Base-by-base conservation (phyloP, 1,140 invertebrate species). In the Drosophila virilis region DNA sequence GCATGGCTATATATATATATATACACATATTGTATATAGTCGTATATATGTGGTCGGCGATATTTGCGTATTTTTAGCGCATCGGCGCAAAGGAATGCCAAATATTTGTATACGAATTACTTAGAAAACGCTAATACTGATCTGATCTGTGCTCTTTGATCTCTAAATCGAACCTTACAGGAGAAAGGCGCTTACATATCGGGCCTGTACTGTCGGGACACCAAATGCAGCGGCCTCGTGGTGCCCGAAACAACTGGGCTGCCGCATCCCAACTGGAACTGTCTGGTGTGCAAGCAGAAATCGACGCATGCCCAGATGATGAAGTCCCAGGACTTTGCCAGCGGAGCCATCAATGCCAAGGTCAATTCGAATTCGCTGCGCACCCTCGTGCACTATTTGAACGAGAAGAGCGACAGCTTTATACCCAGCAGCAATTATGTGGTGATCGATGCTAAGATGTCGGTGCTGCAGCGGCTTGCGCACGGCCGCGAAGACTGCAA, bases 221-320 rank as follows among this genome's bases (percentile, higher is more conserved):
- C 79, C 13, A 90, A 91, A 35, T 92, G 91, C 72, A 58, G 50
- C n/a, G 91, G 91, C 0, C 55, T 92, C 59, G 91, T 90, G 10
- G 90, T 92, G 55, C 91, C 91, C 10, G 91, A 92, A 45, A 76
- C 75, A 6, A 80, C 89, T 12, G 91, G 88, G 0, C n/a, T 92
- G 43, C 91, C 90, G 9, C 90, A 91, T 65, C 91, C 91, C 8
- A 91, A 90, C 58, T 92, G 90, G 88, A 91, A 92, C 50, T 92
- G 91, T 37, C 37, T 91, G 66, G 83, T 57, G 38, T 92, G 91
- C 73, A 91, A 92, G 77, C 86, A 92, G 15, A 91, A 91, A 42
- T 92, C 90, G 0, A 88, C 82, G 37, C 88, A 91, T 57, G 79
- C 82, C 4, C 91, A 92, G 62, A 92, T 92, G 89, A 80, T 80